Evolutionary conservation across 2,797 vertebrate genomes (phyloP).

Genomic region (Gymnothorax javanicus): DNA sequence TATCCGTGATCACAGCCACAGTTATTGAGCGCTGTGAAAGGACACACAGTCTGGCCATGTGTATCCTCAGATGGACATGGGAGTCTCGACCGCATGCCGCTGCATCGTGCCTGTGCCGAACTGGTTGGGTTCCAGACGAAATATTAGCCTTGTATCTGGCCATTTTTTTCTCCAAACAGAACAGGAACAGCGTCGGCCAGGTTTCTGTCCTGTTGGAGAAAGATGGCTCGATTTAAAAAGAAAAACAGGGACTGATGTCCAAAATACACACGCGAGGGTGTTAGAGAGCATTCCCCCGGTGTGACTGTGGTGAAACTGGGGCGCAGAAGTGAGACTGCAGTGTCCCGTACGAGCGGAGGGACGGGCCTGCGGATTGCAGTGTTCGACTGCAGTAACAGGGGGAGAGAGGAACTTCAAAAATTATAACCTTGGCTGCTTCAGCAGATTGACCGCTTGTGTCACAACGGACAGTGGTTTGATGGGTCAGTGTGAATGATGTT

Average conservation of each 20-base stretch:
- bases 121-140: constrained; percentile 55
- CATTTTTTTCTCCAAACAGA: constrained; percentile 37
- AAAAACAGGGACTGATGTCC: constrained; percentile 48
- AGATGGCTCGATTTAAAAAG: constrained; percentile 42
- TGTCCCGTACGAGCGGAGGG: neutral
- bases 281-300: constrained; percentile 34
- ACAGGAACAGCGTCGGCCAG: constrained; percentile 40
- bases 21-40: constrained; percentile 23
- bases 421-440: neutral
- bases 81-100: constrained; percentile 31
- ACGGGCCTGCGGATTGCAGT: too few species aligned
- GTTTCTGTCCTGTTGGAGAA: constrained; percentile 50
- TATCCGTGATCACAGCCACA: constrained; percentile 2
- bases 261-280: constrained; percentile 49
- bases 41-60: constrained; percentile 18
- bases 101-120: constrained; percentile 35
- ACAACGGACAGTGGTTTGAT: neutral
- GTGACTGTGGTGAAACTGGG: constrained; percentile 38
- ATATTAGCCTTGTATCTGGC: constrained; percentile 50
- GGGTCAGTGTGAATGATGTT: neutral
- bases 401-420: neutral
- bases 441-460: constrained; percentile 28
- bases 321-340: constrained; percentile 15
- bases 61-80: neutral
- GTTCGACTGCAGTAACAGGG: neutral